phyloP scores from a whole-genome alignment of 2,888 invertebrate species.

The Abrostola tripartita region DNA sequence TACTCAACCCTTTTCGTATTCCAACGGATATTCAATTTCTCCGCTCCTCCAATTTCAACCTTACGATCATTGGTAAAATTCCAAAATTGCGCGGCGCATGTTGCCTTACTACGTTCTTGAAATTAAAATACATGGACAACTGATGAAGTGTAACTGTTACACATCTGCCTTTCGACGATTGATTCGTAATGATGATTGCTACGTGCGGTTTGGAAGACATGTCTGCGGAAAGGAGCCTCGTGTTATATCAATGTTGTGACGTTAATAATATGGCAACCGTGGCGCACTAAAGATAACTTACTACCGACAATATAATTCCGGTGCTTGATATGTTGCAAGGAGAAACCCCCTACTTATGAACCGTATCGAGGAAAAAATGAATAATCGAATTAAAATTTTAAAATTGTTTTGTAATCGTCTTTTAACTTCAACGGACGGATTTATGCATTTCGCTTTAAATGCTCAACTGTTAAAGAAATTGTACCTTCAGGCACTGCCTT shows the following conservation, averaged over 20 bases:
- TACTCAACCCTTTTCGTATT: conserved; percentile 73
- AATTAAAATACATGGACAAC: conserved; percentile 59
- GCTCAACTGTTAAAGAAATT: conserved; percentile 37
- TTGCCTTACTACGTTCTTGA: conserved; percentile 52
- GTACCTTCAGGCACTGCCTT: conserved; percentile 39
- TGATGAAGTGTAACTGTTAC: conserved; percentile 81
- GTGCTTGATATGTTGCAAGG: conserved; percentile 62
- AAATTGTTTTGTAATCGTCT: conserved; percentile 59
- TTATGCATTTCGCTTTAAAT: conserved; percentile 46
- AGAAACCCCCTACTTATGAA: conserved; percentile 61
- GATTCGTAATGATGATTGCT: conserved; percentile 67
- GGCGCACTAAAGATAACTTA: conserved; percentile 72
- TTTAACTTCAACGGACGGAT: conserved; percentile 50
- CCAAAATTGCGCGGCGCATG: conserved; percentile 33
- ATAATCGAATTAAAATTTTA: conserved; percentile 58
- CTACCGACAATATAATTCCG: conserved; percentile 76
- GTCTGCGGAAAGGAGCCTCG: conserved; percentile 72
- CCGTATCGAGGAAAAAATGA: conserved; percentile 55
- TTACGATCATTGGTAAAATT: conserved; percentile 41
- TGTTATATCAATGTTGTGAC: conserved; percentile 76
- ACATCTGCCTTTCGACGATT: conserved; percentile 78
- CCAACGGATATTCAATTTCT: conserved; percentile 55
- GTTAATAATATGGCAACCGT: conserved; percentile 78
- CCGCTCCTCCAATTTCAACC: conserved; percentile 47
- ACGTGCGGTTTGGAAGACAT: conserved; percentile 76